Percentiles rank a stretch among this genome's conserved stretches.
These are phyloP conservation scores for Dromaius novaehollandiae DNA, from an alignment of 2,113 vertebrate species.

Conservation along the genomic window DNA sequence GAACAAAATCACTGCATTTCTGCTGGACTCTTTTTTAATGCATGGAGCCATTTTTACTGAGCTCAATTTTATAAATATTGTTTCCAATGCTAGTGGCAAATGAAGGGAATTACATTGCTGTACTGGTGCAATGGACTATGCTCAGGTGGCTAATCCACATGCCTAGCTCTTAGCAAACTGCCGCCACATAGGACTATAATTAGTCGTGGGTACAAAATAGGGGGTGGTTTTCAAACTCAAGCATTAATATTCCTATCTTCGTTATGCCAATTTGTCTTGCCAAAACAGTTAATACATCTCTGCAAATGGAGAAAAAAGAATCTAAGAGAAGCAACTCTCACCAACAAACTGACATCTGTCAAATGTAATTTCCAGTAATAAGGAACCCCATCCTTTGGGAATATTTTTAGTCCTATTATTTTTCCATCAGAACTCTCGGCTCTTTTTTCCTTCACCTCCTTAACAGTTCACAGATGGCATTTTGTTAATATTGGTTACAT, in stretches of 20 bases:
- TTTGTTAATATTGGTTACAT: background rate
- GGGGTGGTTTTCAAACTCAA: background rate
- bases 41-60: background rate
- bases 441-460: background rate
- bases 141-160: background rate
- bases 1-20: background rate
- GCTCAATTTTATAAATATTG: background rate
- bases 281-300: background rate
- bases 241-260: background rate
- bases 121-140: background rate
- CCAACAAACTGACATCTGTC: constrained; percentile 4
- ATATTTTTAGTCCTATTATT: constrained; percentile 37
- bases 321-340: background rate
- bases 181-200: background rate
- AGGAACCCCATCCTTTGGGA: background rate
- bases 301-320: background rate
- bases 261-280: constrained; percentile 16
- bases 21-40: background rate
- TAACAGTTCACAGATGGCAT: background rate
- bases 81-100: background rate
- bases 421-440: background rate
- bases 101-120: background rate
- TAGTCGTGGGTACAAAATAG: background rate
- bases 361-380: constrained; percentile 28
- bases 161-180: background rate